These are phyloP conservation scores for Lepidocyrtoides sp. DNA, from an alignment of 2,888 invertebrate species.

Conservation along the genomic window DNA sequence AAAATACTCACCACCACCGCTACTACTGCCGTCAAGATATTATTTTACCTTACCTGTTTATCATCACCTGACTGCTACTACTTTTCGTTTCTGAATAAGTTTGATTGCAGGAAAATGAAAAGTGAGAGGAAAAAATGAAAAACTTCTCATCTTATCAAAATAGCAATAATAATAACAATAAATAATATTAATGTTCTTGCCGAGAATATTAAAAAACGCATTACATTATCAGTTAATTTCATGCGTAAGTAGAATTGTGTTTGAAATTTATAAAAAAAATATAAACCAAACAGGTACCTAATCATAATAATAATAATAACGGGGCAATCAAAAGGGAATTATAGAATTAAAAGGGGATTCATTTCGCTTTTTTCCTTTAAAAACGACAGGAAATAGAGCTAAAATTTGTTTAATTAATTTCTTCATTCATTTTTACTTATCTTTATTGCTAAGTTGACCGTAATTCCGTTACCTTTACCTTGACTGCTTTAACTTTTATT, in stretches of 20 bases:
- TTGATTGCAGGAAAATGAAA: background rate
- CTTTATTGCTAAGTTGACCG: slow-evolving; percentile 23
- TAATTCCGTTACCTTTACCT: background rate
- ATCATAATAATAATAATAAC: background rate
- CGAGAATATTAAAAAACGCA: slow-evolving; percentile 10
- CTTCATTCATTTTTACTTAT: slow-evolving; percentile 40
- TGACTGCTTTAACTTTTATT: background rate
- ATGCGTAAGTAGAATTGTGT: too few species aligned
- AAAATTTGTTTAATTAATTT: slow-evolving; percentile 6
- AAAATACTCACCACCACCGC: background rate
- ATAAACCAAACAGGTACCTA: background rate
- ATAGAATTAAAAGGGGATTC: background rate
- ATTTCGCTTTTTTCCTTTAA: background rate
- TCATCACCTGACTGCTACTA: background rate
- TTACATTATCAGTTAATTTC: slow-evolving; percentile 32
- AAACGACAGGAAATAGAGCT: background rate
- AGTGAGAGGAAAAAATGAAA: background rate
- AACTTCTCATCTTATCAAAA: slow-evolving; percentile 37
- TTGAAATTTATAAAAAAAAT: too few species aligned
- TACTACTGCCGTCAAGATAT: slow-evolving; percentile 13
- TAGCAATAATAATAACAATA: slow-evolving; percentile 47
- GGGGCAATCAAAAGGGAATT: background rate
- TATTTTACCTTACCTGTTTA: too few species aligned
- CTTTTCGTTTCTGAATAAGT: background rate
- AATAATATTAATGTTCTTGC: slow-evolving; percentile 44